Percentiles rank a stretch among this genome's conserved stretches.
Conservation (phyloP, 1,140 invertebrate species). For the Drosophila subobscura region DNA sequence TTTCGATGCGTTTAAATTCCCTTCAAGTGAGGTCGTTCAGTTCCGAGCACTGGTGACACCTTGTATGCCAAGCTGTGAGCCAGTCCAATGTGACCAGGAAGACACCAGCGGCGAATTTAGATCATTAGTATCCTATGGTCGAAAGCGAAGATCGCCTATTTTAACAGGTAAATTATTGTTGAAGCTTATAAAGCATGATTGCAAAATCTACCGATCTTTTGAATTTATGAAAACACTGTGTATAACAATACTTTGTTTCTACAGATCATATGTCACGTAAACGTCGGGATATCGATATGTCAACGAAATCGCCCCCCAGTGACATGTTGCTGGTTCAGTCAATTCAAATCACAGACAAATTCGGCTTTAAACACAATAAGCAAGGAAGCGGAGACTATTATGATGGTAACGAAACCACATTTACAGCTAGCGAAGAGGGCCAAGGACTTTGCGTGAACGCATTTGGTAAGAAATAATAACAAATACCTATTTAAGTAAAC, state of each 20-base stretch:
- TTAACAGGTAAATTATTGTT: constrained; percentile 33
- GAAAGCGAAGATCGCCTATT: constrained; percentile 80
- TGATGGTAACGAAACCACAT: constrained; percentile 85
- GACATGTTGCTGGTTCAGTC: constrained; percentile 94
- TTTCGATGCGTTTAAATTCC: constrained; percentile 98
- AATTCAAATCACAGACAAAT: constrained; percentile 96
- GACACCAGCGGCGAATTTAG: constrained; percentile 91
- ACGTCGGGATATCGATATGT: constrained; percentile 38
- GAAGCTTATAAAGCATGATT: no score
- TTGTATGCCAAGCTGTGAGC: constrained; percentile 95
- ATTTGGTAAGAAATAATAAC: constrained; percentile 49
- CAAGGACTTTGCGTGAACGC: constrained; percentile 89
- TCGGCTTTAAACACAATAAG: constrained; percentile 89
- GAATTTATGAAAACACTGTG: background rate
- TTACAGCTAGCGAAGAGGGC: constrained; percentile 85
- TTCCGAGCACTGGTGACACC: constrained; percentile 96
- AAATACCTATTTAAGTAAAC: no score
- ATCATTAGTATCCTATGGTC: constrained; percentile 91
- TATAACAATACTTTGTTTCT: background rate
- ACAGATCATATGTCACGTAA: constrained; percentile 22
- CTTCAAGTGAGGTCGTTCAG: constrained; percentile 96
- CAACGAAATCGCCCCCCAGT: constrained; percentile 83
- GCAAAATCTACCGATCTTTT: background rate
- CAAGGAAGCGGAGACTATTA: constrained; percentile 40
- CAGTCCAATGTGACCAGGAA: constrained; percentile 92